Conservation (phyloP, 2,888 invertebrate genomes). For the Caenorhabditis sp. region DNA sequence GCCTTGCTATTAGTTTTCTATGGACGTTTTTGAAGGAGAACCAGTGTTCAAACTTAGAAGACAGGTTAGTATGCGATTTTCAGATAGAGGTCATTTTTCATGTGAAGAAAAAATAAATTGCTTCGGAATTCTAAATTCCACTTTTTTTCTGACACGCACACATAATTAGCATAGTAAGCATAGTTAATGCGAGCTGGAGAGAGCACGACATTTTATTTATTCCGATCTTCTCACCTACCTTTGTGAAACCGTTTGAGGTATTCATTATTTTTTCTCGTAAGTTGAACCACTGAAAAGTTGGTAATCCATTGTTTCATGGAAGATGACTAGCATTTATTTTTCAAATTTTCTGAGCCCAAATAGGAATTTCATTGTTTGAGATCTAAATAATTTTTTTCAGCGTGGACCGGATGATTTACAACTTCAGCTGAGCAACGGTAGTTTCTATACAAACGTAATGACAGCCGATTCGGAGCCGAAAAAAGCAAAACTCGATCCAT, state of each 20-base stretch:
- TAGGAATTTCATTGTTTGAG: too few relatives aligned
- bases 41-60: not conserved
- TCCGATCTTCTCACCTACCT: not conserved
- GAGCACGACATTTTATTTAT: not conserved
- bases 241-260: too few relatives aligned
- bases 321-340: not conserved
- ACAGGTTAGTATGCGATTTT: not conserved
- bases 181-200: conserved; percentile 29
- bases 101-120: not conserved
- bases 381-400: conserved; percentile 45
- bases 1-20: not conserved
- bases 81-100: not conserved
- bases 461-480: conserved; percentile 66
- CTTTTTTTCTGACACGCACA: not conserved
- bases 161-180: conserved; percentile 43
- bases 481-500: conserved; percentile 55
- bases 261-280: too few relatives aligned
- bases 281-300: too few relatives aligned
- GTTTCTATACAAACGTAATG: conserved; percentile 48
- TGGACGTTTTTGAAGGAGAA: not conserved
- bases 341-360: not conserved
- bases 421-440: conserved; percentile 53
- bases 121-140: not conserved
- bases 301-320: too few relatives aligned
- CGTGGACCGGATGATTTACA: conserved; percentile 64